Conservation (phyloP, 35 echinoderm and acorn worm genomes). For the Eucidaris tribuloides region DNA sequence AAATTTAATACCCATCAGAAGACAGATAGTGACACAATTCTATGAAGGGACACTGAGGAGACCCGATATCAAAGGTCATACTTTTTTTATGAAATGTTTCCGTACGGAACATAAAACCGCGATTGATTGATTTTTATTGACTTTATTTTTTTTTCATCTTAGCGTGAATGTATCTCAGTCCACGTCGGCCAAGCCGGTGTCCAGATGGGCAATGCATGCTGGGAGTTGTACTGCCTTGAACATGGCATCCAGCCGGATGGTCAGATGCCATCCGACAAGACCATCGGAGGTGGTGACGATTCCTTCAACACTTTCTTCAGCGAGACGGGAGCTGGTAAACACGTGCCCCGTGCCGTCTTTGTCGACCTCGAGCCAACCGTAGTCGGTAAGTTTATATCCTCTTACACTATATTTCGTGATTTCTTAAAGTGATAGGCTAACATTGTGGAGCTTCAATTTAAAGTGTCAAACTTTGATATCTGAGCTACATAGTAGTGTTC, state of each 20-base stretch:
- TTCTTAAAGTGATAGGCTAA: no score
- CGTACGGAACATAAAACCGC: no score
- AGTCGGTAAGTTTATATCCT: constrained; percentile 68
- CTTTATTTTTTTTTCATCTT: not conserved
- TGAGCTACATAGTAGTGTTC: no score
- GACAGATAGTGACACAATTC: no score
- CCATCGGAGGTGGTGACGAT: constrained; percentile 46
- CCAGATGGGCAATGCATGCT: constrained; percentile 77
- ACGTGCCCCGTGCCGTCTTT: constrained; percentile 67
- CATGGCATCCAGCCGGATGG: constrained; percentile 70
- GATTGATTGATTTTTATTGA: no score
- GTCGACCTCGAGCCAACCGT: constrained; percentile 76
- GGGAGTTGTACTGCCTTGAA: constrained; percentile 79
- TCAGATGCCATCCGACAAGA: constrained; percentile 64
- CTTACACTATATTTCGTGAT: no score
- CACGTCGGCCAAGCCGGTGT: constrained; percentile 74
- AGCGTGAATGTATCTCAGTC: constrained; percentile 79
- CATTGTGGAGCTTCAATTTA: no score
- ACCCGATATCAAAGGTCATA: no score
- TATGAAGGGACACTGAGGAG: no score
- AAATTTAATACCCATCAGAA: no score
- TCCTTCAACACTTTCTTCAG: constrained; percentile 72
- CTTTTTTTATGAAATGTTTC: no score
- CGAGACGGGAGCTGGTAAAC: constrained; percentile 78
- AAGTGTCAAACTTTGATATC: no score